phyloP scores from a whole-genome alignment of 2,888 invertebrate species.

The Candidula unifasciata region DNA sequence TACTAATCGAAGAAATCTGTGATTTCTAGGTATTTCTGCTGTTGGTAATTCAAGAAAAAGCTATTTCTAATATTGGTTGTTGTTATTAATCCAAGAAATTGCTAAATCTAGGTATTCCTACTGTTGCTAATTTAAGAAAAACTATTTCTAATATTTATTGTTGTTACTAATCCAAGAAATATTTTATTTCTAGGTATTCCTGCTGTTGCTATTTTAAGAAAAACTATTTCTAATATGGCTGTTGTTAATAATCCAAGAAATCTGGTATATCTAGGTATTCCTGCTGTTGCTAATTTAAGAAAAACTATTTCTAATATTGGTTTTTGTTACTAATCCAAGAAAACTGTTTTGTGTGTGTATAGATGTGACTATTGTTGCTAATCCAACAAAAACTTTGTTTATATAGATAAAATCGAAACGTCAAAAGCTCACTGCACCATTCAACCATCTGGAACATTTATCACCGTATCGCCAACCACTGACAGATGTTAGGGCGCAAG shows the following conservation, averaged over 20 bases:
- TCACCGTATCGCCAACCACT: conserved; percentile 66
- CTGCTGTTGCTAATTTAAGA: background rate
- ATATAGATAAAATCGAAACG: conserved; percentile 27
- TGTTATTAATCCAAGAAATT: background rate
- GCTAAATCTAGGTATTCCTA: background rate
- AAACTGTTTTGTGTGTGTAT: no score
- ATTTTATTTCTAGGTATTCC: no score
- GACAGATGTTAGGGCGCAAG: conserved; percentile 56
- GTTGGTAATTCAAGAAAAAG: background rate
- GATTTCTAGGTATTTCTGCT: no score
- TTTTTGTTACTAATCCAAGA: background rate
- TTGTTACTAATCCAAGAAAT: no score
- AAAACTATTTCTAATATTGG: background rate
- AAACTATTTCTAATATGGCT: no score
- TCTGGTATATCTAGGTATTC: no score
- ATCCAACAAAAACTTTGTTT: background rate
- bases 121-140: background rate
- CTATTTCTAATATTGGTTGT: background rate
- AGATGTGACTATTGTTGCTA: background rate
- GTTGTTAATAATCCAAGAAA: no score
- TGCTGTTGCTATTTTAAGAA: no score
- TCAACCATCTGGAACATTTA: conserved; percentile 52
- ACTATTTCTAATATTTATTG: conserved; percentile 3
- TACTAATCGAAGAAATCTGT: no score
- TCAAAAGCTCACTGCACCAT: conserved; percentile 4